Conservation (phyloP, 1,140 invertebrate species). For the Geopemphigus sp. region DNA sequence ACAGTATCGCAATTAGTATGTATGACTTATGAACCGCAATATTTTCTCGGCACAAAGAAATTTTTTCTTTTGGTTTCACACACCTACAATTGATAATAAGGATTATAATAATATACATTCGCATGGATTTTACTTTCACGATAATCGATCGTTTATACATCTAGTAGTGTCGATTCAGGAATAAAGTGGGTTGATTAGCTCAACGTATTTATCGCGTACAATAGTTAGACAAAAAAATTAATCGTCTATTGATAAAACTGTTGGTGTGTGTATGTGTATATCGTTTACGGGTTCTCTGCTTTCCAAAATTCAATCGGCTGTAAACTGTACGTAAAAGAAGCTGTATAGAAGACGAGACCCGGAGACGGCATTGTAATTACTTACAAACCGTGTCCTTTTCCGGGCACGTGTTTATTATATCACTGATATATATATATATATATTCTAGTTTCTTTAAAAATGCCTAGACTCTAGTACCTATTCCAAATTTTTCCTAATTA, state of each 20-base stretch:
- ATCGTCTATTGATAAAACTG: not conserved
- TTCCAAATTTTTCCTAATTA: too few species aligned
- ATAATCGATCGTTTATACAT: conserved; percentile 39
- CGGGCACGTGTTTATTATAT: not conserved
- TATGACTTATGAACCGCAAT: conserved; percentile 1
- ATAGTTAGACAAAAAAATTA: not conserved
- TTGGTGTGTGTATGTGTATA: not conserved
- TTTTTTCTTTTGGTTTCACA: not conserved
- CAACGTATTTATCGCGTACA: not conserved
- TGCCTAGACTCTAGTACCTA: too few species aligned
- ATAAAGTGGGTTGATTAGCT: not conserved
- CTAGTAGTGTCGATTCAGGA: not conserved
- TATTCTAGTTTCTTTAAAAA: too few species aligned
- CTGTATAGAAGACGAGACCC: not conserved
- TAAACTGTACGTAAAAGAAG: conserved; percentile 2
- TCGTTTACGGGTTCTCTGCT: conserved; percentile 34
- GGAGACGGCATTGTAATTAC: not conserved
- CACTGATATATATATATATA: too few species aligned
- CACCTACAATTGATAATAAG: not conserved
- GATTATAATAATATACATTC: not conserved
- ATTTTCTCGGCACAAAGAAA: not conserved
- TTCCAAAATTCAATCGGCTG: conserved; percentile 30
- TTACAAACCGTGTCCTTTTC: conserved; percentile 33
- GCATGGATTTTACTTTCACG: conserved; percentile 23
- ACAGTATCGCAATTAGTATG: not conserved